These are phyloP conservation scores for Sylvia borin DNA, from an alignment of 2,797 vertebrate genomes.

Conservation along the genomic window DNA sequence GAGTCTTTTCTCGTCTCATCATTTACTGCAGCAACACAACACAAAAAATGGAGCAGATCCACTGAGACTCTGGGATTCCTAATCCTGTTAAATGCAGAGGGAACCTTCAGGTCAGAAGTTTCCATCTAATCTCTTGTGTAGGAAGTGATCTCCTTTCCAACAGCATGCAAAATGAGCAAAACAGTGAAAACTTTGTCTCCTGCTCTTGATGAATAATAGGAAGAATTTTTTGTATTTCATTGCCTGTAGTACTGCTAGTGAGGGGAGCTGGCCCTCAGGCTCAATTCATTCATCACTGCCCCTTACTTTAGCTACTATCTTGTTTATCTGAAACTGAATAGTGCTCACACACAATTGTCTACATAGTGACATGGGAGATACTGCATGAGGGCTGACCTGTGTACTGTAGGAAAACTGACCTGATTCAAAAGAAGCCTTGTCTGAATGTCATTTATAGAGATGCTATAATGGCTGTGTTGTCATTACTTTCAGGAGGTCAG, in stretches of 20 bases:
- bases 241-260: background rate
- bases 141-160: background rate
- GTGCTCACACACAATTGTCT: background rate
- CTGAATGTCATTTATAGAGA: background rate
- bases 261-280: background rate
- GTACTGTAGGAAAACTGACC: background rate
- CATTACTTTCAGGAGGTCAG: background rate
- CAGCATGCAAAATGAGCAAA: background rate
- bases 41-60: background rate
- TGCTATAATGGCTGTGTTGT: background rate
- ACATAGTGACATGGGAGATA: background rate
- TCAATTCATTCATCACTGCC: background rate
- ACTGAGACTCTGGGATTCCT: background rate
- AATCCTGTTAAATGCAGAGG: background rate
- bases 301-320: background rate
- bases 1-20: background rate
- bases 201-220: background rate
- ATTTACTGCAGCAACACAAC: background rate
- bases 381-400: background rate
- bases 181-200: background rate
- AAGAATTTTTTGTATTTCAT: background rate
- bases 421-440: background rate
- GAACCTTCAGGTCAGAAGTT: background rate
- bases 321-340: background rate
- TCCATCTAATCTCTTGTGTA: background rate